Evolutionary conservation across 2,797 vertebrate genomes (phyloP), one percentile per base, ranked within the genome.

Genomic region (Microctenopoma steveboyesi): DNA sequence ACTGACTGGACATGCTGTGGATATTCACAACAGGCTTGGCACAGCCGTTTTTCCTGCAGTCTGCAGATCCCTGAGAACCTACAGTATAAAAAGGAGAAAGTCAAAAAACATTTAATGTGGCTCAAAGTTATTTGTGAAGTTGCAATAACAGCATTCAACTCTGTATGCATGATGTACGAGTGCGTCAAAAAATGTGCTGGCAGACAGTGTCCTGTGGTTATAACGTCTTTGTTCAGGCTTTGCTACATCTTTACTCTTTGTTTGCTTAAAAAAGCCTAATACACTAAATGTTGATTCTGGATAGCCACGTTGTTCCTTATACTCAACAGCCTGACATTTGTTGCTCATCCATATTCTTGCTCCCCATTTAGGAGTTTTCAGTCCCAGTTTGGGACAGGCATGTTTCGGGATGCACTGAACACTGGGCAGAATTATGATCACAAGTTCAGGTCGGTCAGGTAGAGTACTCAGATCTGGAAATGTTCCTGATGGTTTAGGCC

Each of bases 1-100:
- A 61, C 69, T 72, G 81, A 54, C 54, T 77, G 55, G 51, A 88
- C 92, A 94, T 93, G 53, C 65, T 83, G 74, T 66, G 42, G 25
- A 64, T 56, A 48, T 88, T 80, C 85, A 69, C 50, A 50, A 22
- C 51, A 4, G 57, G 60, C 66, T 28, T 18, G 52, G 28, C 57
- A 51, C 42, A 2, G 33, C 68, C 64, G 39, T 22, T 22, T 86
- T 83, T 59, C 82, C 16, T 18, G 27, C 22, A 22, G 22, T 13
- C 28, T 11, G 43, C 22, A 46, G 74, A 33, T 67, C 69, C 56
- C 56, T 65, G 55, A 68, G 63, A 61, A 82, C 80, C 91, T 93
- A 40, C 15, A 72, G 55, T 84, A 57, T 67, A 59, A 35, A 83
- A 27, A 75, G 22, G 53, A 62, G 49, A 62, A 22, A 9, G 5